A percentile compares a stretch with the other conserved stretches of the same genome.
These are phyloP conservation scores for Subacronicta megacephala DNA, from an alignment of 2,888 invertebrate genomes.

Conservation along the genomic window DNA sequence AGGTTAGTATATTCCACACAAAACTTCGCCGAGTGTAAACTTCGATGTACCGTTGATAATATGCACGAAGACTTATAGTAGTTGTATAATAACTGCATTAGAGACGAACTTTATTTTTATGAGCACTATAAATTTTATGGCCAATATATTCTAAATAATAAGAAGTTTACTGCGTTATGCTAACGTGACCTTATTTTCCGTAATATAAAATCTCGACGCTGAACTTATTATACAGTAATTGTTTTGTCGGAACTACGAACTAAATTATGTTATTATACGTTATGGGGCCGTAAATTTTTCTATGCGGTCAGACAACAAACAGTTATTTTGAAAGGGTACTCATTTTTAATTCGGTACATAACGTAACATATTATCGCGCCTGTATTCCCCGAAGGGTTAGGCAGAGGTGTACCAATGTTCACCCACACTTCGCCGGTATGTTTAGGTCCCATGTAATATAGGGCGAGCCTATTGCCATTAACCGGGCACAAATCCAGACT, in stretches of 20 bases:
- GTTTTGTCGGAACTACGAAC: too few relatives aligned
- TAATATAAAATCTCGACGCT: neutral
- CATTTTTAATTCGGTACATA: too few relatives aligned
- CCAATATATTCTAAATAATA: constrained; percentile 24
- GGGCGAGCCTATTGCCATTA: too few relatives aligned
- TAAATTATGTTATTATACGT: neutral
- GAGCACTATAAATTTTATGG: constrained; percentile 59
- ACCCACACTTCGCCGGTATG: too few relatives aligned
- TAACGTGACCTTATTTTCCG: neutral
- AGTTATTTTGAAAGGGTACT: too few relatives aligned
- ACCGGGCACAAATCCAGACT: too few relatives aligned
- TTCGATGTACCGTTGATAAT: neutral
- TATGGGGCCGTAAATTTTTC: too few relatives aligned
- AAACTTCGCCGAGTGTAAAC: neutral
- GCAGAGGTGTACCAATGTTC: too few relatives aligned
- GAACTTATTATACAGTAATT: neutral
- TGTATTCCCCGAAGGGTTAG: too few relatives aligned
- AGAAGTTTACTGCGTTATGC: constrained; percentile 9
- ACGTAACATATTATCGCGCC: too few relatives aligned
- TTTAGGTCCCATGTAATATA: too few relatives aligned
- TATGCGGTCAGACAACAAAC: too few relatives aligned
- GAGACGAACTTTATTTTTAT: constrained; percentile 18
- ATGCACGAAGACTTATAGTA: constrained; percentile 9
- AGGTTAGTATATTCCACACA: constrained; percentile 70
- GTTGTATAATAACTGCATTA: constrained; percentile 18